Evolutionary conservation across 2,888 invertebrate genomes (phyloP).

Genomic region (Andrena marginata): DNA sequence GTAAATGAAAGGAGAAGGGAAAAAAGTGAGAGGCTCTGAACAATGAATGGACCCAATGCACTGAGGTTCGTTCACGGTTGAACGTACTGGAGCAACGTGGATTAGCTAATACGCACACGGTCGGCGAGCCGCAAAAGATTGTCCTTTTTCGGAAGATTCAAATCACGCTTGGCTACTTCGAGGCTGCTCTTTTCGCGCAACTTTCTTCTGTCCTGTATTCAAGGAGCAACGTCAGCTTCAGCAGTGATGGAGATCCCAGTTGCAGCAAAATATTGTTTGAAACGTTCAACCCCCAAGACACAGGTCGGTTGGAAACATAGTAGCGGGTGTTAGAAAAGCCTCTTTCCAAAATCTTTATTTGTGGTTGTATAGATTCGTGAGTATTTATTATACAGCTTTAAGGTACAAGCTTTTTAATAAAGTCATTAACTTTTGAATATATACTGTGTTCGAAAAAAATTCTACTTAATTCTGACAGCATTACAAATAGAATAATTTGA

Average conservation of each 20-base stretch:
- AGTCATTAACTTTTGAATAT: too few species aligned
- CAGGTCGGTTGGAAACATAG: background rate
- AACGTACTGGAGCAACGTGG: slow-evolving; percentile 48
- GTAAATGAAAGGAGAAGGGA: background rate
- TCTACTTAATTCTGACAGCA: too few species aligned
- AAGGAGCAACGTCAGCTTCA: slow-evolving; percentile 10
- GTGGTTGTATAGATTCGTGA: background rate
- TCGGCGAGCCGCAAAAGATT: slow-evolving; percentile 64
- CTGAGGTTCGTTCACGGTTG: slow-evolving; percentile 38
- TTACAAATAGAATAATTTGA: too few species aligned
- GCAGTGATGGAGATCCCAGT: background rate
- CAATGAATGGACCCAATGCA: slow-evolving; percentile 21
- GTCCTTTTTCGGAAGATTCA: slow-evolving; percentile 54
- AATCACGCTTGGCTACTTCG: slow-evolving; percentile 61
- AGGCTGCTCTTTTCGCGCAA: slow-evolving; percentile 59
- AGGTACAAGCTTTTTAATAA: too few species aligned
- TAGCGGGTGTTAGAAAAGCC: background rate
- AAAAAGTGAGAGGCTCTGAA: background rate
- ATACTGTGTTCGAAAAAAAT: too few species aligned
- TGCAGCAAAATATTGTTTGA: background rate
- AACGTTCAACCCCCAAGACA: background rate
- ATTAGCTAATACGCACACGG: slow-evolving; percentile 59
- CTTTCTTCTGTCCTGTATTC: slow-evolving; percentile 25
- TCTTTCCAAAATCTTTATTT: background rate
- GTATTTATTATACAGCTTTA: too few species aligned